These are phyloP conservation scores for Lutjanus argentimaculatus DNA, from an alignment of 2,797 vertebrate species.

Conservation along the genomic window DNA sequence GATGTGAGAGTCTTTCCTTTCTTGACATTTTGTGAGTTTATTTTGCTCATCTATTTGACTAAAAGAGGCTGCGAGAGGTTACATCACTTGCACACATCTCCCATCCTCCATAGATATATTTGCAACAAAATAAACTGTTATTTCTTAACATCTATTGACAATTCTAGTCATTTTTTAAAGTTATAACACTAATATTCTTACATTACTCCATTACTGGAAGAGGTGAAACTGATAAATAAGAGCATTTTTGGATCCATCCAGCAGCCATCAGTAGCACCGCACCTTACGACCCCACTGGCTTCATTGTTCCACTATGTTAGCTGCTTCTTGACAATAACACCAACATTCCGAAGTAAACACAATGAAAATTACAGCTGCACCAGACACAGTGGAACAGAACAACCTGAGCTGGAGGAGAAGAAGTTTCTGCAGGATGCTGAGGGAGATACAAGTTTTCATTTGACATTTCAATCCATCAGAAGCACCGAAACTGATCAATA, in stretches of 20 bases:
- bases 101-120: too few species aligned
- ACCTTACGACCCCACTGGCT: too few species aligned
- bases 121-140: too few species aligned
- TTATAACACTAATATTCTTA: too few species aligned
- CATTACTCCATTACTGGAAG: neutral
- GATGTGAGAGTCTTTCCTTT: too few species aligned
- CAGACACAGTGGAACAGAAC: neutral
- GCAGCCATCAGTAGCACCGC: neutral
- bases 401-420: neutral
- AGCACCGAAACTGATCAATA: constrained; percentile 33
- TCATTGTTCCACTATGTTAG: neutral
- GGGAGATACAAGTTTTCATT: neutral
- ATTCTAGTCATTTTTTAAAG: too few species aligned
- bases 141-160: too few species aligned
- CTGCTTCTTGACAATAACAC: neutral
- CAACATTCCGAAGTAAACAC: neutral
- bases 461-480: constrained; percentile 29
- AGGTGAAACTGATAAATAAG: neutral
- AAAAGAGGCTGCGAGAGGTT: too few species aligned
- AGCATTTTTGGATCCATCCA: neutral
- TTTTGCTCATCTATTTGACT: too few species aligned
- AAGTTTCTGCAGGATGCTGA: neutral
- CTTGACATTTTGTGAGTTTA: too few species aligned
- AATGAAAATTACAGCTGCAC: neutral
- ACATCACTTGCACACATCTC: too few species aligned